Percentiles rank a stretch among this genome's conserved stretches.
These are phyloP conservation scores for Rhizomys pruinosus DNA, from an alignment of 2,113 vertebrate species.

Conservation along the genomic window DNA sequence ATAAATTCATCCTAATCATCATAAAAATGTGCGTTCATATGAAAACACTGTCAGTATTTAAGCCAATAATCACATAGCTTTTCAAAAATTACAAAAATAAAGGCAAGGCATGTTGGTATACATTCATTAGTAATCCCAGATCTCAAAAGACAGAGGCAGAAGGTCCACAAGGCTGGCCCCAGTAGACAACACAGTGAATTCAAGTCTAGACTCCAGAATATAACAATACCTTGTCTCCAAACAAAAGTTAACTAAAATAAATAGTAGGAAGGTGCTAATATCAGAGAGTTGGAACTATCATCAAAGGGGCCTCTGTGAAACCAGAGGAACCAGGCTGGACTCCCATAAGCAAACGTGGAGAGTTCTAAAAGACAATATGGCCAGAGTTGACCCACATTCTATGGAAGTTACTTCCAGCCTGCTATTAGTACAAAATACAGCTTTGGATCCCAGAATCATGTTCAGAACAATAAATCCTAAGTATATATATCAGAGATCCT, in stretches of 20 bases:
- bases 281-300: neutral
- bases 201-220: neutral
- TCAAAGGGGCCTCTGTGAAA: neutral
- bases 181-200: neutral
- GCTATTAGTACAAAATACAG: neutral
- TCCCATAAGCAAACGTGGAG: rapidly evolving
- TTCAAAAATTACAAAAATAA: conserved; percentile 7
- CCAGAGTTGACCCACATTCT: neutral
- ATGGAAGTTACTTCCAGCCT: conserved; percentile 1
- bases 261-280: neutral
- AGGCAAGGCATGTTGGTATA: neutral
- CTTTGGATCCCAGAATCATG: neutral
- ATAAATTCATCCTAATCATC: conserved; percentile 10
- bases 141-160: neutral
- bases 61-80: neutral
- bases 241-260: neutral
- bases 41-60: neutral
- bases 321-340: neutral
- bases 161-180: neutral
- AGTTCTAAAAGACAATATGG: neutral
- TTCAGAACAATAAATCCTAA: conserved; percentile 16
- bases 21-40: conserved; percentile 7
- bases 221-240: neutral
- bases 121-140: neutral
- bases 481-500: neutral